Base-by-base conservation (phyloP, 2,113 vertebrate genomes). In the Suricata suricatta region DNA sequence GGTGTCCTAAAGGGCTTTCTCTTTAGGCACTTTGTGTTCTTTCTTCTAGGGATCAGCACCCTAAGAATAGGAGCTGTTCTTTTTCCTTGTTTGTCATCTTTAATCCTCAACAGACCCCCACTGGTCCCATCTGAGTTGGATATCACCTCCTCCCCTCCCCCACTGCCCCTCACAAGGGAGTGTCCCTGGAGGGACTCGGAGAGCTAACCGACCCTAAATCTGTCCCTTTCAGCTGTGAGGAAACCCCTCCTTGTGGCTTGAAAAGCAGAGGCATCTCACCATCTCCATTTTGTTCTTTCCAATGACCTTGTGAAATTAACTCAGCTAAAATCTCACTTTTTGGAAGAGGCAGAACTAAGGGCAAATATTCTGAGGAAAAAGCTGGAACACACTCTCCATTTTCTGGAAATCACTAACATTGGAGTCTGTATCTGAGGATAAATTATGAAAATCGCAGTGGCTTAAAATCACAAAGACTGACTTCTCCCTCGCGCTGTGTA, bases 131-230 rank as follows among this genome's bases (percentile, higher is more conserved):
- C 1, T 10, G 7, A 84, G 64, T 15, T 50, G 2, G 33, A 68
- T 7, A 17, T 41, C 29, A 52, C 23, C 12, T 11, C 25, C 7
- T 21, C 12, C 13, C 23, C 7, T 21, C 2, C 31, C 15, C 17
- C 6, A 7, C 2, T 1, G 21, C 27, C 14, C 3, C 33, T 33
- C 19, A 15, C 7, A 35, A 52, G 1, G 63, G 15, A 50, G 17
- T 8, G 4, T 47, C 33, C 31, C 8, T 2, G 14, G 50, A 83
- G 5, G 6, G 44, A 66, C 1, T 2, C 7, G 25, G 17, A 19
- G n/a, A 35, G 14, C 0, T 23, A n/a, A 38, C 66, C 38, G 77
- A 33, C 17, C 29, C 7, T 4, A 19, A 19, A 41, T 90, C 50
- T 68, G 17, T 3, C 5, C 5, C 25, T 23, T 82, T 38, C 10